phyloP scores from a whole-genome alignment of 2,888 invertebrate species.

The Pasiphila rectangulata region DNA sequence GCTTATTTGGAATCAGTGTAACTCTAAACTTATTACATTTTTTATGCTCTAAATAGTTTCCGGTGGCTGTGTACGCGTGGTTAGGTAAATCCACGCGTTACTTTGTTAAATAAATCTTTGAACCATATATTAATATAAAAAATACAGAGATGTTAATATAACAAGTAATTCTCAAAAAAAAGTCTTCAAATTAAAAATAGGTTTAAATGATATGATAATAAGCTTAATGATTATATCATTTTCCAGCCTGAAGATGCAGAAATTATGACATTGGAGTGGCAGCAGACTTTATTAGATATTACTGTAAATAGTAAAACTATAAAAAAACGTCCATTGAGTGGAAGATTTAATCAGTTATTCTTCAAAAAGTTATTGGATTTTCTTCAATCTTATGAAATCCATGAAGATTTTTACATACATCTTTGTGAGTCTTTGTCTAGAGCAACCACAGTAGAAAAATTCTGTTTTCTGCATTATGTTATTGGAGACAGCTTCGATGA shows the following conservation, averaged over 20 bases:
- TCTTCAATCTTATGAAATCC: conserved; percentile 82
- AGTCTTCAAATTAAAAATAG: no score
- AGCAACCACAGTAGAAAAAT: conserved; percentile 44
- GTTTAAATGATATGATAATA: no score
- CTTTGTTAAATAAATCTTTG: no score
- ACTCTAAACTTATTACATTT: no score
- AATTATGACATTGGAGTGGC: conserved; percentile 72
- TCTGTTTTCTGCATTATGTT: conserved; percentile 84
- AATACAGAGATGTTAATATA: no score
- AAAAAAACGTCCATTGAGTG: conserved; percentile 82
- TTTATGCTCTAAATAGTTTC: no score
- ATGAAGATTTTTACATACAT: conserved; percentile 83
- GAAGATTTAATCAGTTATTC: conserved; percentile 83
- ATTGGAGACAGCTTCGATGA: conserved; percentile 54
- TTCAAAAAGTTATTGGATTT: conserved; percentile 82
- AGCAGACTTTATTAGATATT: conserved; percentile 78
- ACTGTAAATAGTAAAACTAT: conserved; percentile 80
- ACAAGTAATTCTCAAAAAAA: no score
- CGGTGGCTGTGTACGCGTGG: not conserved
- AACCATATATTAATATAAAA: no score
- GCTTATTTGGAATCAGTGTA: no score
- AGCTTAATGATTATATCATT: not conserved
- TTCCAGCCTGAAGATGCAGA: conserved; percentile 55
- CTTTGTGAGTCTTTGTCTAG: conserved; percentile 78
- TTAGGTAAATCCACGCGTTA: no score